Base-by-base conservation (phyloP, 1,140 invertebrate species). In the Hyphantria cunea region DNA sequence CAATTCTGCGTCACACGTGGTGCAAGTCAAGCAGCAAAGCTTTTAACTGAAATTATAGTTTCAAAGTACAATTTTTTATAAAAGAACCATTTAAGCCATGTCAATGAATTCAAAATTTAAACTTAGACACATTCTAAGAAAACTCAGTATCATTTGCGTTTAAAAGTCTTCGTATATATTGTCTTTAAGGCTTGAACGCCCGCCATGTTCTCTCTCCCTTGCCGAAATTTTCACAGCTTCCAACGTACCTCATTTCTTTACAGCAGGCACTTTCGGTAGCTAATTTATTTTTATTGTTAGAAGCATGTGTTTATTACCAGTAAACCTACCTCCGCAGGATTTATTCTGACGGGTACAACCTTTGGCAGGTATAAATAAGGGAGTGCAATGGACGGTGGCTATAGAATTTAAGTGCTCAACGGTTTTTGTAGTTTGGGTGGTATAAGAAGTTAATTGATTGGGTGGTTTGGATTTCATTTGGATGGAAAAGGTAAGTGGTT, bases 241-340 rank as follows among this genome's bases (percentile, higher is more conserved):
- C 12, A 0, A n/a, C 34, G 34, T 10, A 25, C 37, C 37, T 2
- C 41, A 44, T 44, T 44, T 44, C 41, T n/a, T 44, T 44, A 44
- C 6, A 6, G 41, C 41, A 44, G 12, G 11, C 41, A 44, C 41
- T 44, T 44, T 13, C 41, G 6, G 62, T 15, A 47, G 52, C 53
- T 80, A 78, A 80, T 80, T 78, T 78, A 80, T 76, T 76, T 80
- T 80, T 80, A 78, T 80, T 69, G 76, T 68, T 68, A 70, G 69
- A 68, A 71, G 58, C 64, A 55, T 50, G 56, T 65, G 71, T 78
- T 76, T 79, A 79, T 74, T 74, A 70, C 76, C 74, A 68, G 65
- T 69, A 72, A 72, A 76, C 69, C 68, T 66, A 44, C 66, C 62
- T 39, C 7, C 39, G 41, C n/a, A 33, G 56, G 74, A 79, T 79